Conservation (phyloP, 1,140 invertebrate species). For the Trichonephila clavipes region DNA sequence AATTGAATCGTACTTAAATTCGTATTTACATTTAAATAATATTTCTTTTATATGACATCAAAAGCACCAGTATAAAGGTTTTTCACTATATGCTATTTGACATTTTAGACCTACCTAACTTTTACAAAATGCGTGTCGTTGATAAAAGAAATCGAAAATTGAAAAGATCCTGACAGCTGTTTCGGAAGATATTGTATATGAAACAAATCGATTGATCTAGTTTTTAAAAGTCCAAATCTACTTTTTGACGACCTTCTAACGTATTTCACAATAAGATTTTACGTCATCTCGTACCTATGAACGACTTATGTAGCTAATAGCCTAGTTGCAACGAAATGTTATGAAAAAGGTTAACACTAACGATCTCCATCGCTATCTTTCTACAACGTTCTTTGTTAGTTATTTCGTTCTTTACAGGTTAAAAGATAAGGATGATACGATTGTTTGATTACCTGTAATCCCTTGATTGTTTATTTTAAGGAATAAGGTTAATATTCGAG, state of each 20-base stretch:
- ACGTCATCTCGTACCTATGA: not conserved
- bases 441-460: constrained; percentile 8
- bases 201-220: not conserved
- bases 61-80: not conserved
- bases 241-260: not conserved
- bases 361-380: not conserved
- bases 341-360: not conserved
- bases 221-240: not conserved
- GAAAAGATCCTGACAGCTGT: not conserved
- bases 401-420: not conserved
- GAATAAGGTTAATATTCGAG: not conserved
- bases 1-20: too few species aligned
- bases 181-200: not conserved
- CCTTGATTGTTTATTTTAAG: not conserved
- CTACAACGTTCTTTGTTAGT: not conserved
- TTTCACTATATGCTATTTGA: too few species aligned
- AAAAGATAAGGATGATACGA: not conserved
- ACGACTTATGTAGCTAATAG: not conserved
- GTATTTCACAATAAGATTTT: not conserved
- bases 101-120: too few species aligned
- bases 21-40: not conserved
- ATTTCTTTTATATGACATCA: not conserved
- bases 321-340: not conserved
- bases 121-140: too few species aligned
- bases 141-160: too few species aligned